Evolutionary conservation across 2,888 invertebrate species (phyloP).

Genomic region (Patella depressa): DNA sequence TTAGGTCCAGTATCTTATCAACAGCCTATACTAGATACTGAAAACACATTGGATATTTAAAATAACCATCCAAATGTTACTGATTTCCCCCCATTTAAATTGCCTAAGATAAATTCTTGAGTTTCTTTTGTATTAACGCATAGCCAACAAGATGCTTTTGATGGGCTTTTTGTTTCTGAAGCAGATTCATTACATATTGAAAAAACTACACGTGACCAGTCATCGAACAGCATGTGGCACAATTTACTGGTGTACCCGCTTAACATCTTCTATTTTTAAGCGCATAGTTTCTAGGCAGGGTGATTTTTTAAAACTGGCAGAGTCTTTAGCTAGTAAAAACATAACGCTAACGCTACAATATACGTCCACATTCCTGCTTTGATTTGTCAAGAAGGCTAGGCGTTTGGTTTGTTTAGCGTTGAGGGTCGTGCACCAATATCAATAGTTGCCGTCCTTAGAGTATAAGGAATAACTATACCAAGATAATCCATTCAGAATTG

Average conservation of each 20-base stretch:
- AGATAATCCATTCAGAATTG: too few species aligned
- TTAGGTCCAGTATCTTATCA: too few species aligned
- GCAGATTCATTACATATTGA: neutral
- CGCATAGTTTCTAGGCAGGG: neutral
- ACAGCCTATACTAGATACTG: neutral
- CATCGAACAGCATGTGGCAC: slow-evolving; percentile 6
- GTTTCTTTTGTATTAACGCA: neutral
- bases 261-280: neutral
- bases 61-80: neutral
- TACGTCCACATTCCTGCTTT: too few species aligned
- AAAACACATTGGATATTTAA: neutral
- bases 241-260: neutral
- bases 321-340: neutral
- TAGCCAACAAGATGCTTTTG: neutral
- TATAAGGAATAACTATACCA: too few species aligned
- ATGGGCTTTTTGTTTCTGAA: neutral
- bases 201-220: neutral
- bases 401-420: too few species aligned
- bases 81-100: neutral
- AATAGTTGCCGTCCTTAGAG: too few species aligned
- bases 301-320: neutral
- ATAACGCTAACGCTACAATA: too few species aligned
- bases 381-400: too few species aligned
- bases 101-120: neutral
- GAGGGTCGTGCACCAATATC: too few species aligned